Base-by-base conservation (phyloP, 1,140 invertebrate species). In the Drosophila burlai region DNA sequence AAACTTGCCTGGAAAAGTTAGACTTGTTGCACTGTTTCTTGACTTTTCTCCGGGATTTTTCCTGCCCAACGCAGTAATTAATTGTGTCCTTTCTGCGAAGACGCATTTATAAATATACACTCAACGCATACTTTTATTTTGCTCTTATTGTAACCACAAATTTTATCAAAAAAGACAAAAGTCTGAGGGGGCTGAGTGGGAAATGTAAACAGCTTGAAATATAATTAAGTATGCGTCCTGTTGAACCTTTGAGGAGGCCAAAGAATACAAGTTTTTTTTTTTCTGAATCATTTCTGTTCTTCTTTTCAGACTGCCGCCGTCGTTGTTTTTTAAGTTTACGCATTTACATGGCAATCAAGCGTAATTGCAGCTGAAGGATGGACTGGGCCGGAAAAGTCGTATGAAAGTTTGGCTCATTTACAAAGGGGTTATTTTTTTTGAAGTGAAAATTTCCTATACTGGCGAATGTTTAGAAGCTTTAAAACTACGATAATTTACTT, bases 211-310 rank as follows among this genome's bases (percentile, higher is more conserved):
- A 86, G 79, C 76, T 55, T 73, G 69, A 78, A 83, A 81, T 81
- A 89, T 84, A 89, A 87, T 87, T 87, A 89, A 84, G 84, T 81
- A 89, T 87, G 60, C 84, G 84, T 55, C 86, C 77, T 81, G 84
- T 84, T 84, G 84, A 40, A 63, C 79, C 71, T 87, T 86, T 68
- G 45, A 38, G 43, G 4, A 40, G 47, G 9, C 47, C 67, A 47
- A 64, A 47, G 57, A 55, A 66, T 40, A 54, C 69, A 74, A 81
- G 50, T 81, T 75, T 72, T 57, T 67, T 57, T 67, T 43, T 50
- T 57, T 38, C 47, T 65, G 11, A 16, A 36, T 38, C 43, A 21
- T 59, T 60, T 59, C 13, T 54, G 13, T 63, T n/a, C 46, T n/a
- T 13, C 40, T 64, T 42, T 58, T 15, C 42, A 10, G 54, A 38